Conservation (phyloP, 2,888 invertebrate species). For the Danaus chrysippus region DNA sequence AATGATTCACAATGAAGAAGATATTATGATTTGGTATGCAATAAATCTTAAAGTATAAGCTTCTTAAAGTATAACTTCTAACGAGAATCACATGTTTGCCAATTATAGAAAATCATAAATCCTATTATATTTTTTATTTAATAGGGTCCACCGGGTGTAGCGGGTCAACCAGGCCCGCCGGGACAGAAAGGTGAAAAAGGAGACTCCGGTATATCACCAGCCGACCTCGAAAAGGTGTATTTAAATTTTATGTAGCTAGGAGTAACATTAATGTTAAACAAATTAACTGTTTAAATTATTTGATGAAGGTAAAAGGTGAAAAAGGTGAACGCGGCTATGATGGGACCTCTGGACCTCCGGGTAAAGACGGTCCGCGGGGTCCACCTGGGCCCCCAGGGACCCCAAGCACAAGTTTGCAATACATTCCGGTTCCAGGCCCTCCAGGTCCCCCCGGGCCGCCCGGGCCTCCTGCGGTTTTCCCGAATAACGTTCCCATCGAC, state of each 20-base stretch:
- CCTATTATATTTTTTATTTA: constrained; percentile 32
- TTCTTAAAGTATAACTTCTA: not conserved
- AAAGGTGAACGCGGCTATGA: constrained; percentile 85
- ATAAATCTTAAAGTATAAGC: not conserved
- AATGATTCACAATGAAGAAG: not conserved
- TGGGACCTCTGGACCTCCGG: constrained; percentile 74
- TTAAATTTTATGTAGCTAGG: constrained; percentile 21
- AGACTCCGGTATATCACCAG: constrained; percentile 72
- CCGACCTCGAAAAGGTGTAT: constrained; percentile 66
- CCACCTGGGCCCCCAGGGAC: constrained; percentile 81
- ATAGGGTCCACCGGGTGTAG: constrained; percentile 85
- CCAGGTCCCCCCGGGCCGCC: constrained; percentile 86
- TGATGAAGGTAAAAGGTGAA: constrained; percentile 76
- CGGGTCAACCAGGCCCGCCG: constrained; percentile 81
- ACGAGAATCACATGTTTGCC: constrained; percentile 1
- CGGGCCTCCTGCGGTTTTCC: constrained; percentile 44
- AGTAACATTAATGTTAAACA: constrained; percentile 13
- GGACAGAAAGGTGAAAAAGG: constrained; percentile 86
- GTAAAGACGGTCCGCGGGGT: constrained; percentile 80
- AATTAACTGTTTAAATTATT: constrained; percentile 32
- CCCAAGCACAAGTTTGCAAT: constrained; percentile 76
- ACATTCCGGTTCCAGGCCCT: constrained; percentile 86
- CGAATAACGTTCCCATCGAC: constrained; percentile 57
- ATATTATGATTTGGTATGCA: too few relatives aligned
- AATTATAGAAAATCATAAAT: constrained; percentile 22